A percentile compares a stretch with the other conserved stretches of the same genome.
These are phyloP conservation scores for Lucilia cuprina DNA, from an alignment of 1,140 invertebrate species.

Conservation along the genomic window DNA sequence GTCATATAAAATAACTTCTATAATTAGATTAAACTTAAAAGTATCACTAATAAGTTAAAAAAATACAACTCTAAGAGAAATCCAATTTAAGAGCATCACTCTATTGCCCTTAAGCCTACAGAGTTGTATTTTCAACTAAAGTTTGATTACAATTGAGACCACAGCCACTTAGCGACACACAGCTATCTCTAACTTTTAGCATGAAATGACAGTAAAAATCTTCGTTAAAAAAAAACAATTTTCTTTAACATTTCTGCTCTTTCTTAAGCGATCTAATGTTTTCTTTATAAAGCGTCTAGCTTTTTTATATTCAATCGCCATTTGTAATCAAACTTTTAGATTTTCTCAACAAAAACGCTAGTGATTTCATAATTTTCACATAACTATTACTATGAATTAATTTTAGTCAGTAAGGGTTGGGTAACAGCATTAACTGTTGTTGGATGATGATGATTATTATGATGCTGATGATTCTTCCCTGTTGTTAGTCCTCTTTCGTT, in stretches of 20 bases:
- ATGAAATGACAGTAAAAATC: too few relatives aligned
- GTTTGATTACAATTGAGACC: too few relatives aligned
- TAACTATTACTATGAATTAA: constrained; percentile 47
- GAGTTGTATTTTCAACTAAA: not conserved
- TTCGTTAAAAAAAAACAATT: too few relatives aligned
- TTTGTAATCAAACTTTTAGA: too few relatives aligned
- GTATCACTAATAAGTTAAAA: not conserved
- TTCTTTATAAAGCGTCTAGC: too few relatives aligned
- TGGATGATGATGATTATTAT: constrained; percentile 40
- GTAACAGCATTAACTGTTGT: constrained; percentile 45
- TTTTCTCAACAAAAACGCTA: not conserved
- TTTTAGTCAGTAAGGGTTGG: constrained; percentile 57
- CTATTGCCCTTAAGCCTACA: not conserved
- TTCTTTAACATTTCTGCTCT: too few relatives aligned
- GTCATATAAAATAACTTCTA: too few relatives aligned
- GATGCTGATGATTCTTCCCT: constrained; percentile 38
- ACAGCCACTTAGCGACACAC: too few relatives aligned
- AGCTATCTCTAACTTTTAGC: too few relatives aligned
- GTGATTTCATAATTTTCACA: not conserved
- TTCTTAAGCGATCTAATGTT: too few relatives aligned
- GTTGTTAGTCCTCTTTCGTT: constrained; percentile 15
- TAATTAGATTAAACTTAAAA: not conserved
- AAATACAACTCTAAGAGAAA: not conserved
- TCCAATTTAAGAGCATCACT: not conserved
- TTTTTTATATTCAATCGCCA: too few relatives aligned